Evolutionary conservation across 2,113 vertebrate genomes (phyloP).

Genomic region (Cepphus grylle): DNA sequence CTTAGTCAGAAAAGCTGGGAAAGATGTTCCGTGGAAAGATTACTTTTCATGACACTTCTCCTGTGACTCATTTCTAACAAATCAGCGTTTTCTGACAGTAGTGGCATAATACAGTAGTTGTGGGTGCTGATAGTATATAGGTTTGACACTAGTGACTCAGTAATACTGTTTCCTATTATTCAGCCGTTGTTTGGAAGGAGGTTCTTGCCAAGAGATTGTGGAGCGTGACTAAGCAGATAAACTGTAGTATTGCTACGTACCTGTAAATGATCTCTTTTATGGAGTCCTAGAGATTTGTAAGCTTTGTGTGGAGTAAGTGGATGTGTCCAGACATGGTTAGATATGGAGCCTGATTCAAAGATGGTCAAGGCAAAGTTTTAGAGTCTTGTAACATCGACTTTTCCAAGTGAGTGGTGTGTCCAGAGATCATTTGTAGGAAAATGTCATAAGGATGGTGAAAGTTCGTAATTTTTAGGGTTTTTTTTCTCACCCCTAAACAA

Average conservation of each 20-base stretch:
- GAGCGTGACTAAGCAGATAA: background rate
- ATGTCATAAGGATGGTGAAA: background rate
- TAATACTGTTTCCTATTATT: background rate
- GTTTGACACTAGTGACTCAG: background rate
- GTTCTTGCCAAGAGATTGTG: background rate
- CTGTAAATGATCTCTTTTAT: background rate
- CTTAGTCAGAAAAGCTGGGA: background rate
- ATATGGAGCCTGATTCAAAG: accelerated
- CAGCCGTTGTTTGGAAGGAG: background rate
- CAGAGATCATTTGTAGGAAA: background rate
- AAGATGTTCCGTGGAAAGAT: background rate
- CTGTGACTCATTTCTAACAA: background rate
- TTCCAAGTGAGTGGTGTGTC: background rate
- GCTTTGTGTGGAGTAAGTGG: background rate
- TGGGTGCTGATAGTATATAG: background rate
- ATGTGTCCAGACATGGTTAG: background rate
- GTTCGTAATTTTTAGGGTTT: background rate
- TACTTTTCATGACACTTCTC: background rate
- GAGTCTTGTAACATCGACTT: background rate
- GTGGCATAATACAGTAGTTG: background rate
- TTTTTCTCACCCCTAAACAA: background rate
- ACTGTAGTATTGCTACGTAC: background rate
- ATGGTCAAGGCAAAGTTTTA: background rate
- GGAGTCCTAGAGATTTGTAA: background rate
- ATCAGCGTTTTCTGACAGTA: background rate